Percentiles rank a stretch among this genome's conserved stretches.
phyloP scores from a whole-genome alignment of 2,797 vertebrate genomes.

The Muscicapa striata region DNA sequence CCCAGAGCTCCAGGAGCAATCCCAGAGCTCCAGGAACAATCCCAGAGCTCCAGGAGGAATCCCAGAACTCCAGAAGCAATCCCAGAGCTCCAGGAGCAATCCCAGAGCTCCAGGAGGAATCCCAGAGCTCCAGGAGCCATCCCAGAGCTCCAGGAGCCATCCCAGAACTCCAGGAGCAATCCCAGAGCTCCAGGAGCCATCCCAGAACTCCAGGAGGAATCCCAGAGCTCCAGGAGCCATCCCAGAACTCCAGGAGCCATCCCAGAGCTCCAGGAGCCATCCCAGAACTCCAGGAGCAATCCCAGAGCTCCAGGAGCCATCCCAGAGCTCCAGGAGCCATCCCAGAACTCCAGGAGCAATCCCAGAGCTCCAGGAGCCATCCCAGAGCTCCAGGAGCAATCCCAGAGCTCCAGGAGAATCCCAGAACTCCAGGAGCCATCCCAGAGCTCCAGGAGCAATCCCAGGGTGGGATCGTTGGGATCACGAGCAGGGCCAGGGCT shows the following conservation, averaged over 20 bases:
- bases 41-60: too few relatives aligned
- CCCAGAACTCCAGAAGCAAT: too few relatives aligned
- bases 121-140: not conserved
- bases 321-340: not conserved
- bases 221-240: not conserved
- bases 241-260: not conserved
- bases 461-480: not conserved
- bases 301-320: not conserved
- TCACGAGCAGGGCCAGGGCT: not conserved
- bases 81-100: too few relatives aligned
- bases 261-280: not conserved
- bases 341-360: not conserved
- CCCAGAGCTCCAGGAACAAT: too few relatives aligned
- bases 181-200: not conserved
- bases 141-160: not conserved
- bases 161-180: not conserved
- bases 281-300: not conserved
- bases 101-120: not conserved
- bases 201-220: not conserved
- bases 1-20: too few relatives aligned
- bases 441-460: too few relatives aligned
- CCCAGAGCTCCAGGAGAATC: not conserved
- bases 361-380: not conserved
- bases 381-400: too few relatives aligned
- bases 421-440: not conserved